Percentiles rank a stretch among this genome's conserved stretches.
These are phyloP conservation scores for Tridacna gigas DNA, from an alignment of 2,888 invertebrate genomes.

Conservation along the genomic window DNA sequence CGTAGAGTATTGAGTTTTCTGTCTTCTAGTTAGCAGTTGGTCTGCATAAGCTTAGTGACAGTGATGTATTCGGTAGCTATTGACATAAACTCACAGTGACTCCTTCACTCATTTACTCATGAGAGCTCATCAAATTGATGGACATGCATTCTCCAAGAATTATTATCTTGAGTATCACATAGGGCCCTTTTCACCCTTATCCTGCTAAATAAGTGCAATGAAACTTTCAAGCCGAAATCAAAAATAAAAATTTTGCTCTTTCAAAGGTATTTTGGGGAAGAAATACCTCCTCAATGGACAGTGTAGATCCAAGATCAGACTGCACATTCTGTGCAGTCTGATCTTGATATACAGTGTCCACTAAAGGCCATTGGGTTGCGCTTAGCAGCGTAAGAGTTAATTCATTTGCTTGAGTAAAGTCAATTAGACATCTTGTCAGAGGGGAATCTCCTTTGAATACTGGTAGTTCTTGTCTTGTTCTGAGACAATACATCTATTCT, in stretches of 20 bases:
- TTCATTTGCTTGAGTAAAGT: conserved; percentile 26
- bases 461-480: too few relatives aligned
- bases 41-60: conserved; percentile 2
- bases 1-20: background rate
- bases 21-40: background rate
- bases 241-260: too few relatives aligned
- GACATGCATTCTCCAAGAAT: conserved; percentile 21
- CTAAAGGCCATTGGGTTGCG: too few relatives aligned
- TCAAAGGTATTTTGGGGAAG: too few relatives aligned
- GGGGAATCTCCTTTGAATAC: background rate
- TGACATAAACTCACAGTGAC: conserved; percentile 26
- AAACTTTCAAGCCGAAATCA: too few relatives aligned
- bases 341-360: too few relatives aligned
- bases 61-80: conserved; percentile 20
- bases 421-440: conserved; percentile 21
- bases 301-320: too few relatives aligned
- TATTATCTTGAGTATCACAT: conserved; percentile 21
- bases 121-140: conserved; percentile 14
- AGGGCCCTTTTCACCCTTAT: background rate
- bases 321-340: too few relatives aligned
- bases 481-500: too few relatives aligned
- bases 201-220: too few relatives aligned
- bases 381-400: background rate
- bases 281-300: too few relatives aligned
- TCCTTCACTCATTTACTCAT: conserved; percentile 12